These are phyloP conservation scores for Morone chrysops DNA, from an alignment of 2,113 vertebrate species.

Conservation along the genomic window DNA sequence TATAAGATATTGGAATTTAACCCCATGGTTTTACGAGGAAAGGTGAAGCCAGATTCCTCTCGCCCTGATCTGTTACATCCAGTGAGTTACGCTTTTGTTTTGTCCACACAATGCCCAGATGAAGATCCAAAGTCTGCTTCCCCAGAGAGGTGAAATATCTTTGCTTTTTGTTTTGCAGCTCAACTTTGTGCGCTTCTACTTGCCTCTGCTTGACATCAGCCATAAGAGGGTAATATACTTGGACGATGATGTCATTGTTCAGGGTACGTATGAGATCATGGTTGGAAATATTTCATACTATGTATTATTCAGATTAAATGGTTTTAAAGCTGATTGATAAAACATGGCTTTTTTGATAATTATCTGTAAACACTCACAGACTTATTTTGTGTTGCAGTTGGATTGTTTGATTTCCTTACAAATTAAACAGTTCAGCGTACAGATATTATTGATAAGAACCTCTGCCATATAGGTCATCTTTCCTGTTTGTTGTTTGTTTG, in stretches of 20 bases:
- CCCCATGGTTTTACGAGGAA: conserved; percentile 91
- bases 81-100: conserved; percentile 85
- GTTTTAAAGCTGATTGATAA: not conserved
- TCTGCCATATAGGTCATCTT: not conserved
- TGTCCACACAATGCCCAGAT: not conserved
- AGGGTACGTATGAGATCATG: conserved; percentile 85
- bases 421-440: no score
- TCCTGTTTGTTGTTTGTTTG: no score
- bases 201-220: conserved; percentile 90
- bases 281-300: not conserved
- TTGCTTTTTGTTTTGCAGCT: conserved; percentile 84
- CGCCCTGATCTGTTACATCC: conserved; percentile 96
- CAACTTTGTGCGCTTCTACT: conserved; percentile 96
- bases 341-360: not conserved
- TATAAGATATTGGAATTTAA: conserved; percentile 96
- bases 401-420: no score
- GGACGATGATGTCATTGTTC: conserved; percentile 97
- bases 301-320: not conserved
- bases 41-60: conserved; percentile 92
- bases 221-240: conserved; percentile 94
- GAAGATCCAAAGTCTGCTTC: not conserved
- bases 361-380: not conserved
- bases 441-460: not conserved
- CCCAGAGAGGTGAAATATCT: not conserved
- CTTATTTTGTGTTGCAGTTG: no score